A percentile compares a stretch with the other conserved stretches of the same genome.
phyloP scores from a whole-genome alignment of 2,797 vertebrate genomes.

The Sebastes diaconus region DNA sequence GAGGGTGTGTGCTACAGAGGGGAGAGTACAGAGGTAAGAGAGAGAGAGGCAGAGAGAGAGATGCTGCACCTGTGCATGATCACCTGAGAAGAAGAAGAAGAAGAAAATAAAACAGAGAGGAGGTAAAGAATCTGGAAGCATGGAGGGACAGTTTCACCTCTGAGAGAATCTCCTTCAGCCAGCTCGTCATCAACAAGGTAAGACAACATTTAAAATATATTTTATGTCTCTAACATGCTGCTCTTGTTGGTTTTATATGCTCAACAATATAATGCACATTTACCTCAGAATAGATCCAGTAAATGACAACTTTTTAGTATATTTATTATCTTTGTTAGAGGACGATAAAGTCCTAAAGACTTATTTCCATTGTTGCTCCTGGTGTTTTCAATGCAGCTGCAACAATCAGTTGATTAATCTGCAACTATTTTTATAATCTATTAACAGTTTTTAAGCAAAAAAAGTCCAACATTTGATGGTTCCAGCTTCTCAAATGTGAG shows the following conservation, averaged over 20 bases:
- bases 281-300: not conserved
- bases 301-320: not conserved
- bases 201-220: constrained; percentile 7
- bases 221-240: not conserved
- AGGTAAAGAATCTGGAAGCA: constrained; percentile 36
- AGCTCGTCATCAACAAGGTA: constrained; percentile 63
- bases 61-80: constrained; percentile 73
- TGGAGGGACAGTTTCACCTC: constrained; percentile 52
- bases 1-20: constrained; percentile 59
- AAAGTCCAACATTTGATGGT: fast-evolving
- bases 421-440: not conserved
- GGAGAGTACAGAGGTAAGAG: constrained; percentile 45
- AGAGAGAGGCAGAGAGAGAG: constrained; percentile 39
- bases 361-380: not conserved
- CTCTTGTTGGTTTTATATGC: not conserved
- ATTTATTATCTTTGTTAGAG: not conserved
- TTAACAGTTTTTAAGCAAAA: not conserved
- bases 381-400: not conserved
- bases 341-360: not conserved
- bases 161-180: constrained; percentile 45
- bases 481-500: not conserved
- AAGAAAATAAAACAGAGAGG: constrained; percentile 9
- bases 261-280: not conserved
- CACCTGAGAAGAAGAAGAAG: constrained; percentile 57
- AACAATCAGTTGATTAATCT: not conserved